Percentiles rank a stretch among this genome's conserved stretches.
Evolutionary conservation across 2,113 vertebrate genomes (phyloP).

Genomic region (Boulengeromyrus knoepffleri): DNA sequence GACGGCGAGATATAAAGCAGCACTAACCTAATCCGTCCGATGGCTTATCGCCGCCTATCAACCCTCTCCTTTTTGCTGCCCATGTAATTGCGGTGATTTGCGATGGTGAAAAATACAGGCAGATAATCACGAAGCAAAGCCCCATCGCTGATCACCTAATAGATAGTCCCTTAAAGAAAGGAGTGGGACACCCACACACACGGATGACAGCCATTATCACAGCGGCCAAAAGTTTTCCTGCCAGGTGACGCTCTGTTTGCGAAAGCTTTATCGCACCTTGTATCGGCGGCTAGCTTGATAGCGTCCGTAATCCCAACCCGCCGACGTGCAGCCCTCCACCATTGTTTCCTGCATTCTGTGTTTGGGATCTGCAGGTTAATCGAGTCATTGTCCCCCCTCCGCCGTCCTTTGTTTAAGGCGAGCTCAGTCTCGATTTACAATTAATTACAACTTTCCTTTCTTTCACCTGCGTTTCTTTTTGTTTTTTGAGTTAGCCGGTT

Average conservation of each 20-base stretch:
- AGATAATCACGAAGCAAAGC: constrained; percentile 64
- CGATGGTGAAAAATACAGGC: constrained; percentile 70
- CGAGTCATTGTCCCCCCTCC: constrained; percentile 49
- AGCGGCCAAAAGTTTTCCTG: constrained; percentile 1
- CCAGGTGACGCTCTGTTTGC: not conserved
- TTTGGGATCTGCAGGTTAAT: constrained; percentile 65
- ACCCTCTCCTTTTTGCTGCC: constrained; percentile 51
- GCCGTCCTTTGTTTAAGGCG: constrained; percentile 61
- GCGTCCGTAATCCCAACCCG: constrained; percentile 27
- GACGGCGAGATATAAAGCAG: constrained; percentile 67
- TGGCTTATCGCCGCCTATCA: constrained; percentile 56
- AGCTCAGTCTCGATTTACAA: constrained; percentile 80
- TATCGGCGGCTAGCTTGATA: constrained; percentile 19
- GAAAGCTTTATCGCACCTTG: constrained; percentile 16
- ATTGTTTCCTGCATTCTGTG: not conserved
- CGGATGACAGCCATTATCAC: not conserved
- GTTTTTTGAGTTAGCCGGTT: not conserved
- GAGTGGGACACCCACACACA: constrained; percentile 2
- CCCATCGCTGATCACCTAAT: constrained; percentile 58
- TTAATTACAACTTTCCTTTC: constrained; percentile 68
- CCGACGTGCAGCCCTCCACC: constrained; percentile 37
- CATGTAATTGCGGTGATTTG: constrained; percentile 80
- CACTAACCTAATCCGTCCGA: constrained; percentile 56
- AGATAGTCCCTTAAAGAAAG: constrained; percentile 42
- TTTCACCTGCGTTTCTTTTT: constrained; percentile 33